Percentiles rank a stretch among this genome's conserved stretches.
phyloP scores from a whole-genome alignment of 1,140 invertebrate species.

The Psix sp. region DNA sequence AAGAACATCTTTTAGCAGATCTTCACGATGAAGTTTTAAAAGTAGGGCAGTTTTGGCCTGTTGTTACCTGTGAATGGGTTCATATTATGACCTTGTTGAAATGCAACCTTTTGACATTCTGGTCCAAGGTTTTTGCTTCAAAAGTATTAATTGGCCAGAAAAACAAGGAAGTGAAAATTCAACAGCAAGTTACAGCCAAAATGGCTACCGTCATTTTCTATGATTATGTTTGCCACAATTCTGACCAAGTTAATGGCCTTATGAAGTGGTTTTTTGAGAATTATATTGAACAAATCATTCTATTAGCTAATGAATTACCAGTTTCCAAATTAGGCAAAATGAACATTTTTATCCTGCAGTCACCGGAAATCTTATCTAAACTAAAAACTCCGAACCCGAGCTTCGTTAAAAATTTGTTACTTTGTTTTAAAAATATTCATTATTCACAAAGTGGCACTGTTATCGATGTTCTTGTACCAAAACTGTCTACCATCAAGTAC shows the following conservation, averaged over 20 bases:
- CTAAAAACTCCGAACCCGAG: conserved; percentile 74
- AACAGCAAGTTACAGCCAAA: conserved; percentile 79
- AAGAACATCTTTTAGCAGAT: conserved; percentile 52
- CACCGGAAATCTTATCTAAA: conserved; percentile 82
- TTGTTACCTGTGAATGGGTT: conserved; percentile 83
- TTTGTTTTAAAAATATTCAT: conserved; percentile 83
- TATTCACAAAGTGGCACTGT: conserved; percentile 81
- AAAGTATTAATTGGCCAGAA: neutral
- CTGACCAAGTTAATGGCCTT: conserved; percentile 83
- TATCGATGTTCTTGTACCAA: conserved; percentile 79
- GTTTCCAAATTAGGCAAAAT: conserved; percentile 81
- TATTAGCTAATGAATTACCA: conserved; percentile 80
- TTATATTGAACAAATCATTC: conserved; percentile 83
- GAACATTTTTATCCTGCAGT: conserved; percentile 80
- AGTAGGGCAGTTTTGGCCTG: conserved; percentile 77
- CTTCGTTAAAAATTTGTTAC: conserved; percentile 78
- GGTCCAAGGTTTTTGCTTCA: conserved; percentile 79
- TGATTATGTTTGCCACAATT: conserved; percentile 84
- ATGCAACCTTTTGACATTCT: conserved; percentile 80
- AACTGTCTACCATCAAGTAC: conserved; percentile 78
- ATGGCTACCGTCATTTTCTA: conserved; percentile 82
- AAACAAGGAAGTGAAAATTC: conserved; percentile 72
- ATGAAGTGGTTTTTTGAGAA: conserved; percentile 87
- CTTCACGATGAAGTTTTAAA: conserved; percentile 80
- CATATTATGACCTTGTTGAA: conserved; percentile 84